Evolutionary conservation across 2,797 vertebrate species (phyloP).

Genomic region (Myripristis jacobus): DNA sequence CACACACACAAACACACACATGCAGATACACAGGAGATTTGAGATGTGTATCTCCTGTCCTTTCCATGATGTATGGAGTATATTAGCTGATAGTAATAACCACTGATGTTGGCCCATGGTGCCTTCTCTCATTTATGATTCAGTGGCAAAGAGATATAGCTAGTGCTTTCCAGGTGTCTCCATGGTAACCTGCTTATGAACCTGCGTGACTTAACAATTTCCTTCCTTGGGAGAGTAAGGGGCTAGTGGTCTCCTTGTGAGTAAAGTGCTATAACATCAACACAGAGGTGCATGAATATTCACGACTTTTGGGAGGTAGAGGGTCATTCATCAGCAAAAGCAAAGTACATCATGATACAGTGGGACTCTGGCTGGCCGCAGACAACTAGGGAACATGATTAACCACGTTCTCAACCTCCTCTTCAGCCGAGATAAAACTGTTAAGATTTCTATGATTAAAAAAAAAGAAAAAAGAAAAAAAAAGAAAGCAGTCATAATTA

Average conservation of each 20-base stretch:
- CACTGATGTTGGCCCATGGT: slow-evolving; percentile 47
- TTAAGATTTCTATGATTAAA: slow-evolving; percentile 35
- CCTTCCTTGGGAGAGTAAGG: slow-evolving; percentile 30
- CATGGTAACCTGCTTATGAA: slow-evolving; percentile 79
- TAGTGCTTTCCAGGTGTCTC: slow-evolving; percentile 67
- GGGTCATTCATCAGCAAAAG: slow-evolving; percentile 51
- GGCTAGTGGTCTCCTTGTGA: slow-evolving; percentile 27
- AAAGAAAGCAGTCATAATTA: slow-evolving; percentile 7
- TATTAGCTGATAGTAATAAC: slow-evolving; percentile 60
- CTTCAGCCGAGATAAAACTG: slow-evolving; percentile 31
- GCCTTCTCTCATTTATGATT: slow-evolving; percentile 59
- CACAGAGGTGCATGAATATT: slow-evolving; percentile 64
- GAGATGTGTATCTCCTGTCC: slow-evolving; percentile 6
- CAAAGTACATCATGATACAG: slow-evolving; percentile 20
- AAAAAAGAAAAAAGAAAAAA: slow-evolving; percentile 25
- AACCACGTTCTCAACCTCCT: slow-evolving; percentile 19
- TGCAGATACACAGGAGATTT: slow-evolving; percentile 6
- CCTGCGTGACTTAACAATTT: slow-evolving; percentile 75
- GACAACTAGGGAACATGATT: slow-evolving; percentile 22
- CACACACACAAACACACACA: slow-evolving; percentile 18
- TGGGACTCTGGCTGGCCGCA: slow-evolving; percentile 18
- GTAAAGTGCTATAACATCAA: slow-evolving; percentile 56
- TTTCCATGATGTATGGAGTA: slow-evolving; percentile 39
- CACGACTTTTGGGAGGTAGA: slow-evolving; percentile 33
- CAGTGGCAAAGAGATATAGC: slow-evolving; percentile 58